Percentiles rank a stretch among this genome's conserved stretches.
Evolutionary conservation across 2,888 invertebrate species (phyloP).

Genomic region (Thalpophila matura): DNA sequence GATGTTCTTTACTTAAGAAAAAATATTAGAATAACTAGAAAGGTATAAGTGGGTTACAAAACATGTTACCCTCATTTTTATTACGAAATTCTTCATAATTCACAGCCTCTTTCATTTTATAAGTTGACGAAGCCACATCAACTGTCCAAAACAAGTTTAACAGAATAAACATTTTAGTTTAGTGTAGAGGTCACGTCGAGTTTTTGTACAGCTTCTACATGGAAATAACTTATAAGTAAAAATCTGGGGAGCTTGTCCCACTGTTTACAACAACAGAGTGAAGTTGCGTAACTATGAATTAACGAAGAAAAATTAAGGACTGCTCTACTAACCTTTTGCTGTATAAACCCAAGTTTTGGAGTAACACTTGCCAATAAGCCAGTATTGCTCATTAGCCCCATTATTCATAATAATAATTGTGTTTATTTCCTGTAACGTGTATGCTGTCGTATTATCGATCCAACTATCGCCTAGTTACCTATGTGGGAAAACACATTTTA

Average conservation of each 20-base stretch:
- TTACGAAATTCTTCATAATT: neutral
- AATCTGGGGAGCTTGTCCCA: neutral
- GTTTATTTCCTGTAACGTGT: conserved; percentile 15
- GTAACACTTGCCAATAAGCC: conserved; percentile 92
- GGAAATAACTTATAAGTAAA: conserved; percentile 13
- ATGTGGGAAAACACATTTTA: conserved; percentile 31
- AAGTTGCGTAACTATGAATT: neutral
- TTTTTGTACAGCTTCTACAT: conserved; percentile 2
- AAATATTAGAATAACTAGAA: too few species aligned
- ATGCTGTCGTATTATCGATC: conserved; percentile 73
- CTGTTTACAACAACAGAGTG: conserved; percentile 16
- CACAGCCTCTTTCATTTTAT: neutral
- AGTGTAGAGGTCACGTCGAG: neutral
- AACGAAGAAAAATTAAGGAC: conserved; percentile 1
- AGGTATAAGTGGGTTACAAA: too few species aligned
- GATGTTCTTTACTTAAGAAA: too few species aligned
- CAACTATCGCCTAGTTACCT: conserved; percentile 79
- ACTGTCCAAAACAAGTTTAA: conserved; percentile 8
- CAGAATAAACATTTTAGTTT: conserved; percentile 6
- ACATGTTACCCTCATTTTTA: neutral
- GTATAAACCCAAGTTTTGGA: conserved; percentile 80
- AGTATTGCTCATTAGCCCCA: conserved; percentile 92
- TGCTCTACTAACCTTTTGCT: conserved; percentile 75
- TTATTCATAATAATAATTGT: conserved; percentile 67
- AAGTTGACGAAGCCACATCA: conserved; percentile 21